phyloP scores from a whole-genome alignment of 2,797 vertebrate species.

The Urosaurus nigricauda region DNA sequence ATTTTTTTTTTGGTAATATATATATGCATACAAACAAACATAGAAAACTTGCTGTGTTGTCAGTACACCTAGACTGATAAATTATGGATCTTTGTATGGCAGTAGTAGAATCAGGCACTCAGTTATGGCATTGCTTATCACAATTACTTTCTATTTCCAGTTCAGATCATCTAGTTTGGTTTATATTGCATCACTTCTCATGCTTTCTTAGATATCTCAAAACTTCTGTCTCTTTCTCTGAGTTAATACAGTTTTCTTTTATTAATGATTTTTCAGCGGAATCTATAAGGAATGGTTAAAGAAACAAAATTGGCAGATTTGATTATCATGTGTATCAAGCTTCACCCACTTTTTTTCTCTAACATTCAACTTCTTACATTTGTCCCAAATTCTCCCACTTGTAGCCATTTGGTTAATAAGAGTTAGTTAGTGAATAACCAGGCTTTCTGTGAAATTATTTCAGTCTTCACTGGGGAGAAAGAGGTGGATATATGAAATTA shows the following conservation, averaged over 20 bases:
- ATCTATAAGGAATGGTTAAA: neutral
- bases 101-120: neutral
- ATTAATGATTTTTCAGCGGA: neutral
- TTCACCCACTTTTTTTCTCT: neutral
- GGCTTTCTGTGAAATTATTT: neutral
- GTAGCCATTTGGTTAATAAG: neutral
- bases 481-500: neutral
- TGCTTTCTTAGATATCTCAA: neutral
- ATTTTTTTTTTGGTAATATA: neutral
- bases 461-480: neutral
- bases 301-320: no score
- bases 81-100: conserved; percentile 2
- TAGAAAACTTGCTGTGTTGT: neutral
- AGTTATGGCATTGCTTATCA: neutral
- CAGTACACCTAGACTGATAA: neutral
- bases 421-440: neutral
- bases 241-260: neutral
- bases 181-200: neutral
- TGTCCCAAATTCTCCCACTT: neutral
- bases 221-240: neutral
- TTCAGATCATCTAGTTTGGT: neutral
- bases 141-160: neutral
- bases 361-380: neutral
- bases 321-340: no score
- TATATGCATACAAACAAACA: neutral